A percentile compares a stretch with the other conserved stretches of the same genome.
These are phyloP conservation scores for Hydropsyche tenuis DNA, from an alignment of 1,140 invertebrate species.

Conservation along the genomic window DNA sequence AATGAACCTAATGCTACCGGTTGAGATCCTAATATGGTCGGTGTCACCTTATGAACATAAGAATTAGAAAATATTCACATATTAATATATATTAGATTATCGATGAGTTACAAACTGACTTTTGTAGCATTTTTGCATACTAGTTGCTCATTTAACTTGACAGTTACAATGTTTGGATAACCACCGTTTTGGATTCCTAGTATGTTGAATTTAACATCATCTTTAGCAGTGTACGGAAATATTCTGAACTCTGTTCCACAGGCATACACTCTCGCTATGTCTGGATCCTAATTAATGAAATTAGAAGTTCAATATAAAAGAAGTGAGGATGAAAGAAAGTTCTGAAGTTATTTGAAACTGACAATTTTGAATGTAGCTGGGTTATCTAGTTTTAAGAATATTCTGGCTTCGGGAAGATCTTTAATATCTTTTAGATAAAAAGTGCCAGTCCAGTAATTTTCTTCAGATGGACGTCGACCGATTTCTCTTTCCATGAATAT, in stretches of 20 bases:
- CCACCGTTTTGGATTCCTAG: slow-evolving; percentile 17
- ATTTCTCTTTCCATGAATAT: slow-evolving; percentile 39
- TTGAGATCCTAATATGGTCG: slow-evolving; percentile 13
- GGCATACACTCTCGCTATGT: slow-evolving; percentile 33
- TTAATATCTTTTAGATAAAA: slow-evolving; percentile 29
- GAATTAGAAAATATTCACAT: background rate
- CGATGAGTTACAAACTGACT: slow-evolving; percentile 16
- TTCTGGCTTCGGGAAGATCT: slow-evolving; percentile 27
- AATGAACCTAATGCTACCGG: slow-evolving; percentile 19
- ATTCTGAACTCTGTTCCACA: slow-evolving; percentile 26
- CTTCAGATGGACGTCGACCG: slow-evolving; percentile 35
- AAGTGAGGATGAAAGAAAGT: background rate
- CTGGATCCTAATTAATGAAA: slow-evolving; percentile 24
- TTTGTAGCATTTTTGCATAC: slow-evolving; percentile 37
- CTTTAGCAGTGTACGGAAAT: background rate
- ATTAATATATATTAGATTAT: background rate
- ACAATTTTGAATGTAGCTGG: slow-evolving; percentile 32
- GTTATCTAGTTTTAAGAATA: slow-evolving; percentile 21
- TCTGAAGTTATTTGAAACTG: slow-evolving; percentile 20
- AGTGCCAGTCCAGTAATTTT: slow-evolving; percentile 40
- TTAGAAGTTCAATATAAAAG: background rate
- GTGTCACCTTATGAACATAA: slow-evolving; percentile 12
- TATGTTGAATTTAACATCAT: slow-evolving; percentile 30
- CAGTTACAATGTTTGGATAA: slow-evolving; percentile 37
- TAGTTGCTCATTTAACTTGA: slow-evolving; percentile 25